A percentile compares a stretch with the other conserved stretches of the same genome.
Conservation (phyloP, 2,797 vertebrate species). For the Neomorphus geoffroyi region DNA sequence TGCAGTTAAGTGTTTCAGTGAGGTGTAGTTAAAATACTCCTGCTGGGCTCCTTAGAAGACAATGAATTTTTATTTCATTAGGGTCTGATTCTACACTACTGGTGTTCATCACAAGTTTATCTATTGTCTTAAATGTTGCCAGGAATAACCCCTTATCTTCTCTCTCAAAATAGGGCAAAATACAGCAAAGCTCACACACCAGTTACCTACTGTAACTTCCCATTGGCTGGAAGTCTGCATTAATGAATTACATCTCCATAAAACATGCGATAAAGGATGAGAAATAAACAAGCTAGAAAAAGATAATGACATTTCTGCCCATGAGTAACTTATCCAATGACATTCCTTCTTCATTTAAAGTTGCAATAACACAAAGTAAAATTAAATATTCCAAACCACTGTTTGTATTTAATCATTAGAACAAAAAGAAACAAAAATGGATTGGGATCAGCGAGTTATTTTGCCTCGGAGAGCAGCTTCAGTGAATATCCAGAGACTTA, state of each 20-base stretch:
- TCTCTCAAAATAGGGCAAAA: neutral
- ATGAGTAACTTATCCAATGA: neutral
- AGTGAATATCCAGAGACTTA: neutral
- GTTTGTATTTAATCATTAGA: neutral
- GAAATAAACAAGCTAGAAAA: neutral
- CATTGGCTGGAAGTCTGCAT: neutral
- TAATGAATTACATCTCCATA: neutral
- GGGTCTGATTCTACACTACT: neutral
- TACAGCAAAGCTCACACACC: neutral
- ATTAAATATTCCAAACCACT: neutral
- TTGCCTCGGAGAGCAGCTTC: neutral
- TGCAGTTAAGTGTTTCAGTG: neutral
- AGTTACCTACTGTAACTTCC: neutral
- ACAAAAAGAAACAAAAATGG: slow-evolving; percentile 2
- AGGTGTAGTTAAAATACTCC: neutral
- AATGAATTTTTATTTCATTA: neutral
- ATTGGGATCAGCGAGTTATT: neutral
- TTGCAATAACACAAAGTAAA: neutral
- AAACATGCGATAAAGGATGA: neutral
- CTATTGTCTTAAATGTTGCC: neutral
- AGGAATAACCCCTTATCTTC: neutral
- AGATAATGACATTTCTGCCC: neutral
- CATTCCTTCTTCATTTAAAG: neutral
- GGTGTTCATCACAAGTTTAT: neutral
- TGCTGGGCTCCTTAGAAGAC: neutral